These are phyloP conservation scores for Trematocara unimaculatum DNA, from an alignment of 2,113 vertebrate species.

Conservation along the genomic window DNA sequence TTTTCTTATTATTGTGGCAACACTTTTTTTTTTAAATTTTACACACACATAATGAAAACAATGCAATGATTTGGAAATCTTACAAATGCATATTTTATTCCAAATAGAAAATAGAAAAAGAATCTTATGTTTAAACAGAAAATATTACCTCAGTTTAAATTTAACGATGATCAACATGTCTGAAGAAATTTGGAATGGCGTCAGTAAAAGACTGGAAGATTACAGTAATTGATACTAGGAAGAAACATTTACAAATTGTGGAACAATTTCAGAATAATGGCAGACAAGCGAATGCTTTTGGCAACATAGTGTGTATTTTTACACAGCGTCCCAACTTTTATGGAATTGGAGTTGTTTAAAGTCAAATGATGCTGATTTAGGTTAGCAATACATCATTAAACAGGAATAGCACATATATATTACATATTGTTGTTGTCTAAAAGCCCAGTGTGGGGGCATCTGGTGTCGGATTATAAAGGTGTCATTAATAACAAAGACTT, in stretches of 20 bases:
- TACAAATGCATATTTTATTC: neutral
- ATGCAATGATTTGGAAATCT: neutral
- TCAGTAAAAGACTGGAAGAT: neutral
- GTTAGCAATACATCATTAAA: neutral
- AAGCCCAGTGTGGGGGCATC: neutral
- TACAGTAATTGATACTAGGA: neutral
- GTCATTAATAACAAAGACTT: neutral
- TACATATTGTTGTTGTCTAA: neutral
- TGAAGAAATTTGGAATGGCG: neutral
- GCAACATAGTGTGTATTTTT: neutral
- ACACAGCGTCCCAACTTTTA: neutral
- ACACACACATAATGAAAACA: neutral
- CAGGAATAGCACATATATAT: neutral
- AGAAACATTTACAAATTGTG: neutral
- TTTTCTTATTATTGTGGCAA: neutral
- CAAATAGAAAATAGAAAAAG: neutral
- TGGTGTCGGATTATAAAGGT: neutral
- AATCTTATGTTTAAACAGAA: neutral
- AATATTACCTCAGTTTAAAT: neutral
- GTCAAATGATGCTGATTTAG: neutral
- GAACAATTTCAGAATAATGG: neutral
- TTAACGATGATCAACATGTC: neutral
- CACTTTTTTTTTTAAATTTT: neutral
- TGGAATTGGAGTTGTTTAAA: neutral
- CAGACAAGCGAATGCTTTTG: neutral